Conservation (phyloP, 2,888 invertebrate genomes). For the Himalopsyche anomala region DNA sequence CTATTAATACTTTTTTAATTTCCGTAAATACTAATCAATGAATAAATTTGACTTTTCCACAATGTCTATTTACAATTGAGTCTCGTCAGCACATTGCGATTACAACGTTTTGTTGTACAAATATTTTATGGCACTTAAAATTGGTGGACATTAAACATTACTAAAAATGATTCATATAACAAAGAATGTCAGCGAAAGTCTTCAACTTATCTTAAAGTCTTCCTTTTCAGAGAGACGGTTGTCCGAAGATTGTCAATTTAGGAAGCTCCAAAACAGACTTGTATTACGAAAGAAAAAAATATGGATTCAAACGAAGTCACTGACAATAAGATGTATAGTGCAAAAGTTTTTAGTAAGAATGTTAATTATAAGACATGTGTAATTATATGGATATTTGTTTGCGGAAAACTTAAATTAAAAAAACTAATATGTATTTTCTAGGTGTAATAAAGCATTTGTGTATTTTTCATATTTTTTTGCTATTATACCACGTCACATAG, state of each 20-base stretch:
- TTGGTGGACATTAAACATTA: too few relatives aligned
- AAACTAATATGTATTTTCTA: slow-evolving; percentile 2
- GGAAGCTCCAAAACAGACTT: slow-evolving; percentile 99
- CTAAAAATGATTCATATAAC: too few relatives aligned
- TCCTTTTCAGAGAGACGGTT: slow-evolving; percentile 92
- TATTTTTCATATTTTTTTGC: slow-evolving; percentile 32
- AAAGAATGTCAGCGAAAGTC: too few relatives aligned
- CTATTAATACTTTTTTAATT: too few relatives aligned
- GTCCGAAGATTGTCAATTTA: slow-evolving; percentile 99
- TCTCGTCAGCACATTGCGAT: too few relatives aligned
- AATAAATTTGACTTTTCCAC: too few relatives aligned
- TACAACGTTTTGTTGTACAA: too few relatives aligned
- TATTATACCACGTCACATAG: neutral
- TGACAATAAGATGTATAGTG: neutral
- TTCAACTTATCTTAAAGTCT: slow-evolving; percentile 49
- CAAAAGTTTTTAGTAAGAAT: slow-evolving; percentile 11
- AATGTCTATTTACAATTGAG: too few relatives aligned
- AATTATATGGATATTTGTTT: neutral
- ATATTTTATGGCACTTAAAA: too few relatives aligned
- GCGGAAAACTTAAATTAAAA: neutral
- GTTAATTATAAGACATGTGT: neutral
- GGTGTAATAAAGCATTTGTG: slow-evolving; percentile 7
- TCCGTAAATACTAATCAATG: too few relatives aligned
- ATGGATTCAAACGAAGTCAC: slow-evolving; percentile 88
- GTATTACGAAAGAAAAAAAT: slow-evolving; percentile 99